Evolutionary conservation across 2,113 vertebrate species (phyloP).

Genomic region (Colinus virginianus): DNA sequence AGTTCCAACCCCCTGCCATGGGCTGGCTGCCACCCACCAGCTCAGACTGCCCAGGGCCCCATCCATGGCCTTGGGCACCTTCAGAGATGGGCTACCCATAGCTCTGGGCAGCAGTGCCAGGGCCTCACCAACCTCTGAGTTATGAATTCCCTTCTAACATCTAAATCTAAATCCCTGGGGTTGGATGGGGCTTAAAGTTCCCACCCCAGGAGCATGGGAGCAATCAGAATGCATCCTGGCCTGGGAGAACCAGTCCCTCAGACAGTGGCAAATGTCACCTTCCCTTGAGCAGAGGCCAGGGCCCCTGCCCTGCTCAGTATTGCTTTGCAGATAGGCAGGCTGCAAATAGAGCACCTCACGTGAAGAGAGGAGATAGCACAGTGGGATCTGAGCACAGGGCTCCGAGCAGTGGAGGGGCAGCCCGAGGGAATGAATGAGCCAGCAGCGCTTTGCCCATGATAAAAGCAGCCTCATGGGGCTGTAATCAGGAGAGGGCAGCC

Average conservation of each 20-base stretch:
- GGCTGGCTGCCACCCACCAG: too few species aligned
- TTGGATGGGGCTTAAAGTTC: neutral
- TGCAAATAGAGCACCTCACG: neutral
- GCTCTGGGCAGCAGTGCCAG: neutral
- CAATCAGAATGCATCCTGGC: neutral
- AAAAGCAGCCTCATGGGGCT: conserved; percentile 29
- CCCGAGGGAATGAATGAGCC: neutral
- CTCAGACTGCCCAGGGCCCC: too few species aligned
- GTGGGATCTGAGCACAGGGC: rapidly evolving
- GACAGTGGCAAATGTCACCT: neutral
- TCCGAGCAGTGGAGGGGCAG: rapidly evolving
- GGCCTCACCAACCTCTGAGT: neutral
- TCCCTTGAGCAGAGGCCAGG: conserved; percentile 6
- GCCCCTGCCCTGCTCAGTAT: neutral
- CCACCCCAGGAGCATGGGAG: neutral
- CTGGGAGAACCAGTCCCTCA: neutral
- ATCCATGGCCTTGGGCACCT: too few species aligned
- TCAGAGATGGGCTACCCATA: too few species aligned
- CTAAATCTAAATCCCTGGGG: neutral
- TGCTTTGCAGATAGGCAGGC: conserved; percentile 27
- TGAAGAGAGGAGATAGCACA: conserved; percentile 26
- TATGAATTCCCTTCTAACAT: neutral
- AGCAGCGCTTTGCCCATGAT: conserved; percentile 52
- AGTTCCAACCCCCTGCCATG: neutral
- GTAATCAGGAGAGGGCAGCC: conserved; percentile 68